These are phyloP conservation scores for Plebejus argus DNA, from an alignment of 2,888 invertebrate genomes.

Conservation along the genomic window DNA sequence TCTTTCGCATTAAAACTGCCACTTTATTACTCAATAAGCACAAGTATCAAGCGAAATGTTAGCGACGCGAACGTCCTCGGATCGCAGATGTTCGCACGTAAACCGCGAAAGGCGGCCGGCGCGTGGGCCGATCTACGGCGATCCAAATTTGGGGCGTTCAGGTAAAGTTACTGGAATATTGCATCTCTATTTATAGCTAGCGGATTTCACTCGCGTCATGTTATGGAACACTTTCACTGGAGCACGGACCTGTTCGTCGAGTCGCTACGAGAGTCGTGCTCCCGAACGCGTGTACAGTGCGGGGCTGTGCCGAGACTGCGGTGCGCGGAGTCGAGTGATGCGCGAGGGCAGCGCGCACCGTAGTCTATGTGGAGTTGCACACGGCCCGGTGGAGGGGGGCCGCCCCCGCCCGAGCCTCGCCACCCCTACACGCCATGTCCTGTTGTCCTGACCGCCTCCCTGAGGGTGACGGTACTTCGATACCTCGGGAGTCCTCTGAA, in stretches of 20 bases:
- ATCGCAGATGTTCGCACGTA: constrained; percentile 56
- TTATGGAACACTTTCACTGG: constrained; percentile 68
- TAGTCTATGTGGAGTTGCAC: constrained; percentile 79
- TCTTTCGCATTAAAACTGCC: constrained; percentile 67
- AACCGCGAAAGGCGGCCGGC: constrained; percentile 59
- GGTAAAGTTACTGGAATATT: constrained; percentile 78
- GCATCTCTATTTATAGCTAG: constrained; percentile 73
- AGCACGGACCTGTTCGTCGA: constrained; percentile 79
- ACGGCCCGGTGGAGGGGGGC: constrained; percentile 77
- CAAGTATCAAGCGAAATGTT: constrained; percentile 56
- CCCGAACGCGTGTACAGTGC: constrained; percentile 77
- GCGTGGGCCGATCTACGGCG: constrained; percentile 63
- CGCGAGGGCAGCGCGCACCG: constrained; percentile 70
- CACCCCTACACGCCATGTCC: constrained; percentile 37
- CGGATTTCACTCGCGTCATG: constrained; percentile 68
- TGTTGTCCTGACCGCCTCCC: neutral
- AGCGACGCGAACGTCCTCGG: constrained; percentile 57
- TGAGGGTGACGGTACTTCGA: neutral
- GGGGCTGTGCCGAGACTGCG: constrained; percentile 76
- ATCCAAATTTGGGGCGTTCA: constrained; percentile 81
- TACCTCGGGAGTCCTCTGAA: neutral
- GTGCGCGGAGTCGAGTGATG: constrained; percentile 79
- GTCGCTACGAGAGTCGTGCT: constrained; percentile 77
- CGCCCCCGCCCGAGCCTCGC: constrained; percentile 49
- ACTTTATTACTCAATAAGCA: constrained; percentile 54